Evolutionary conservation across 2,888 invertebrate species (phyloP), one percentile per base, ranked within the genome.

Genomic region (Nebria brevicollis): DNA sequence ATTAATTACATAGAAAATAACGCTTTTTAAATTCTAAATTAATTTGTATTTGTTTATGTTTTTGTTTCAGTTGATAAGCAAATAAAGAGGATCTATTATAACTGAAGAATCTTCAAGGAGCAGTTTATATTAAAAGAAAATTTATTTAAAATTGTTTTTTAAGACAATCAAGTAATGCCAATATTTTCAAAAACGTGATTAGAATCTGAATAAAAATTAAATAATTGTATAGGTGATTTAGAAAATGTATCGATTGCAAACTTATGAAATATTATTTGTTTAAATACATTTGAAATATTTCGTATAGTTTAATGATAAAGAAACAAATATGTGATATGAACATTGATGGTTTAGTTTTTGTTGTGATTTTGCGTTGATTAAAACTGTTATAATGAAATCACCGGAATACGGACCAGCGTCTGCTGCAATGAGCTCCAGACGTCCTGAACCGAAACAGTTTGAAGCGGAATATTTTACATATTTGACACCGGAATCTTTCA

Each of bases 401-500:
- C 80, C 80, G 26, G 75, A 79, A 13, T 79, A 75, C 54, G 41
- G 41, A 41, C 54, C 54, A 7, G 54, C 54, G 54, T 54, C 54
- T 11, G 54, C 54, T 54, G 77, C 26, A 25, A 72, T 34, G 34
- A 70, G 34, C 26, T 8, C 26, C 15, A 70, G 26, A 26, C 70
- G 70, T 2, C 70, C 70, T 11, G 70, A 70, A 11, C 34, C 70
- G 15, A 66, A 81, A 25, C 54, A 86, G 25, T 87, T 86, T 77
- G 87, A 88, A 83, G 86, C 86, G 72, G 89, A 89, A 81, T 84
- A 88, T 77, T 85, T 86, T 66, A 85, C 86, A 78, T 88, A 88
- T 82, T 83, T 88, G 73, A 85, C 88, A 15, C 89, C 89, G 4
- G 89, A 89, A 68, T 88, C 89, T 13, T 89, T 89, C 83, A 89